These are phyloP conservation scores for Torymus tubicola DNA, from an alignment of 2,888 invertebrate species.

Conservation along the genomic window DNA sequence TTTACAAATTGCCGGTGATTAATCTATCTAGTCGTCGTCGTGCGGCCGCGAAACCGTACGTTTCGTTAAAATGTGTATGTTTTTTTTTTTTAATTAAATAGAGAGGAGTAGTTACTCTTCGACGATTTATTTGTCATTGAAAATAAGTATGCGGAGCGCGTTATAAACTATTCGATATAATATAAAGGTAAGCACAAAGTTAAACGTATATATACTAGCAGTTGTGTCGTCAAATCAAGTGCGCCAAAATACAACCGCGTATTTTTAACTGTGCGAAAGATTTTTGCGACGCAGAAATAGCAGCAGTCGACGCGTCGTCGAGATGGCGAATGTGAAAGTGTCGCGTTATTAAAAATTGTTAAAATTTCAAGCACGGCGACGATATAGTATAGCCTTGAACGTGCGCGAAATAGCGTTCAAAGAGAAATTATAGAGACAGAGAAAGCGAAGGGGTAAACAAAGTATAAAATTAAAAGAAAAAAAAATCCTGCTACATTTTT, in stretches of 20 bases:
- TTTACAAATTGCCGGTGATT: too few relatives aligned
- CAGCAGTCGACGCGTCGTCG: background rate
- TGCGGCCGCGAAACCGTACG: too few relatives aligned
- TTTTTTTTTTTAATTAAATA: too few relatives aligned
- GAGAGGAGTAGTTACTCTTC: too few relatives aligned
- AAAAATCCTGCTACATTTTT: slow-evolving; percentile 46
- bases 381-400: background rate
- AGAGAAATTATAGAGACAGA: slow-evolving; percentile 12
- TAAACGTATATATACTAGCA: background rate
- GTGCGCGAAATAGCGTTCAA: background rate
- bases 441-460: slow-evolving; percentile 6
- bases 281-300: slow-evolving; percentile 39
- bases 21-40: too few relatives aligned
- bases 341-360: slow-evolving; percentile 49
- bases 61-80: too few relatives aligned
- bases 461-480: slow-evolving; percentile 28
- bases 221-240: slow-evolving; percentile 37
- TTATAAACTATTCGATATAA: slow-evolving; percentile 52
- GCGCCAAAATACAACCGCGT: slow-evolving; percentile 40
- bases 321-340: slow-evolving; percentile 17
- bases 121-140: slow-evolving; percentile 27
- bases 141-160: slow-evolving; percentile 24
- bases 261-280: slow-evolving; percentile 44
- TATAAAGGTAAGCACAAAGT: slow-evolving; percentile 32
- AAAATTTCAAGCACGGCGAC: slow-evolving; percentile 24